Base-by-base conservation (phyloP, 1,140 invertebrate species). In the Scaptomyza hsui region DNA sequence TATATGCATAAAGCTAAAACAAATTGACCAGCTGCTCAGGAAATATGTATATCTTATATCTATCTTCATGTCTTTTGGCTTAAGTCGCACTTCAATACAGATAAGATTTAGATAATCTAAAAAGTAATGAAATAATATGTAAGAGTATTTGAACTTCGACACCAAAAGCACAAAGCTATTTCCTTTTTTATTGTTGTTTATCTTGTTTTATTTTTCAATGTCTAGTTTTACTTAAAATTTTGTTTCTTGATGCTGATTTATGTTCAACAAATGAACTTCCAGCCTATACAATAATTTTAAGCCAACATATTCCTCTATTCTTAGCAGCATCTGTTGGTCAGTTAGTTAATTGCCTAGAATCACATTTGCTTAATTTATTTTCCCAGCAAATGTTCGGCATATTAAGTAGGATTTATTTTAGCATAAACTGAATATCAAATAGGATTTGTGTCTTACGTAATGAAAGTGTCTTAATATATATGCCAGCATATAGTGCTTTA, bases 271-370 rank as follows among this genome's bases (percentile, higher is more conserved):
- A 69, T 61, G 48, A 18, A 12, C 32, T 62, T 61, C 35, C 47
- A 64, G 79, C 79, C 79, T 78, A 83, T 70, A 52, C 57, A 72
- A 53, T 75, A 48, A 61, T 63, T 78, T 78, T 47, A 65, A 64
- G 53, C 64, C 63, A 47, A 75, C 32, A 2, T 51, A 37, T 45
- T 35, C 15, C 12, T 18, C 15, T 29, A 12, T 35, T 41, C 24
- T 24, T 42, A 18, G 15, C 3, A 37, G 9, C 1, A 19, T 19
- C 18, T 7, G 19, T 29, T 41, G 19, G 48, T 24, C 26, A 35
- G 19, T 48, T 69, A 62, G 18, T 47, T 69, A 62, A 69, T 69
- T 48, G 65, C 21, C 49, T 6, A 69, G 59, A 62, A 62, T 39
- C 32, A 10, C 49, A 53, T 69, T 62, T 62, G 65, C 65, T 26